Evolutionary conservation across 2,888 invertebrate genomes (phyloP).

Genomic region (Deilephila elpenor): DNA sequence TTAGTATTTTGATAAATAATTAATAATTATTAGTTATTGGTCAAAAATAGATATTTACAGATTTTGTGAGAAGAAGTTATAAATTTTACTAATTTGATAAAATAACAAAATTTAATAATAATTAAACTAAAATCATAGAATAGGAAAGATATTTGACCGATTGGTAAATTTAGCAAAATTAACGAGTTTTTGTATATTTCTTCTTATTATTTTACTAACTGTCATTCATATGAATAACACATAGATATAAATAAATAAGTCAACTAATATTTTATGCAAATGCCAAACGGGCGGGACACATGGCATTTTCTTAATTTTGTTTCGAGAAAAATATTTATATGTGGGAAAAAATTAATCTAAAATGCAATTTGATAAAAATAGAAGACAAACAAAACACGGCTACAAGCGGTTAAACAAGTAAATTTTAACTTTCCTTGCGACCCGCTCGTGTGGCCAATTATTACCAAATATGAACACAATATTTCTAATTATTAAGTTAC

Average conservation of each 20-base stretch:
- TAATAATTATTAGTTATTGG: not conserved
- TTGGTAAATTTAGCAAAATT: not conserved
- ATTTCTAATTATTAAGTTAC: not conserved
- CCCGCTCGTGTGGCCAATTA: not conserved
- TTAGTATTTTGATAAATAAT: too few species aligned
- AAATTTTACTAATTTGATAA: too few species aligned
- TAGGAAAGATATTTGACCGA: not conserved
- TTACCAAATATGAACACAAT: conserved; percentile 23
- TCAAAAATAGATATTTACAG: not conserved
- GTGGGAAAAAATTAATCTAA: not conserved
- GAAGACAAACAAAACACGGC: not conserved
- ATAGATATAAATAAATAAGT: conserved; percentile 8
- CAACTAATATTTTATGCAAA: not conserved
- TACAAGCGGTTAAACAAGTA: not conserved
- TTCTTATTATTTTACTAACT: conserved; percentile 18
- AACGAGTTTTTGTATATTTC: not conserved
- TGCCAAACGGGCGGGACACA: not conserved
- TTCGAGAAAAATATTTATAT: not conserved
- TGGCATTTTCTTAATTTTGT: not conserved
- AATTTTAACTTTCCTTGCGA: not conserved
- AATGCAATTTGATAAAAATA: not conserved
- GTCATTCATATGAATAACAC: not conserved
- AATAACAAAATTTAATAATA: too few species aligned
- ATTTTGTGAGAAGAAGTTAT: not conserved
- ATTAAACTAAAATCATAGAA: too few species aligned